Evolutionary conservation across 2,113 vertebrate genomes (phyloP).

Genomic region (Nothocercus julius): DNA sequence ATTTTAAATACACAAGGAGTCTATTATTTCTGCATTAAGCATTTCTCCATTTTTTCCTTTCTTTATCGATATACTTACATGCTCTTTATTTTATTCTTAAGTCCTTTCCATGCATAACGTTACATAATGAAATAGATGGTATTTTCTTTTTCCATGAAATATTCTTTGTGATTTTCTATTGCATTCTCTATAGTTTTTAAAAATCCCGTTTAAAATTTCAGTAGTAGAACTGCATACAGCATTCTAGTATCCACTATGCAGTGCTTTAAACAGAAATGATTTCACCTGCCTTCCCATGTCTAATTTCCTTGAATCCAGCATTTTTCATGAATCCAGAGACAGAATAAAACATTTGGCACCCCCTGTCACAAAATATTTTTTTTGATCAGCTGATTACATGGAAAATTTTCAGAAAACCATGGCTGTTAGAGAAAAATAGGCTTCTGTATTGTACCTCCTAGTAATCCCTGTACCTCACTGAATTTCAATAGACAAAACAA

Average conservation of each 20-base stretch:
- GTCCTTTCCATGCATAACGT: neutral
- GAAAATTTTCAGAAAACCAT: neutral
- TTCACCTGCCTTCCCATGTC: neutral
- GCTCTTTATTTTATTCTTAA: neutral
- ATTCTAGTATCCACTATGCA: neutral
- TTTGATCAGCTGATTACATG: neutral
- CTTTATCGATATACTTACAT: neutral
- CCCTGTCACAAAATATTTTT: neutral
- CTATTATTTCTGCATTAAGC: too few species aligned
- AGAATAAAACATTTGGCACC: neutral
- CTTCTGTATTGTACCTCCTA: neutral
- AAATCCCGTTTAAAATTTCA: neutral
- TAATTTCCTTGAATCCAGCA: neutral
- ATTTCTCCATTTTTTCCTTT: neutral
- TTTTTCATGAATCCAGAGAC: neutral
- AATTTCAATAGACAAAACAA: neutral
- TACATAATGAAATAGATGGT: neutral
- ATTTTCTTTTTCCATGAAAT: neutral
- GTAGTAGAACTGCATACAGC: neutral
- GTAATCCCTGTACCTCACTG: neutral
- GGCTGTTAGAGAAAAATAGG: neutral
- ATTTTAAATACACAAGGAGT: neutral
- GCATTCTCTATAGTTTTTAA: neutral
- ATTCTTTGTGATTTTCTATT: neutral
- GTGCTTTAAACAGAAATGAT: neutral